phyloP scores from a whole-genome alignment of 2,113 vertebrate species.

The Mesitornis unicolor region DNA sequence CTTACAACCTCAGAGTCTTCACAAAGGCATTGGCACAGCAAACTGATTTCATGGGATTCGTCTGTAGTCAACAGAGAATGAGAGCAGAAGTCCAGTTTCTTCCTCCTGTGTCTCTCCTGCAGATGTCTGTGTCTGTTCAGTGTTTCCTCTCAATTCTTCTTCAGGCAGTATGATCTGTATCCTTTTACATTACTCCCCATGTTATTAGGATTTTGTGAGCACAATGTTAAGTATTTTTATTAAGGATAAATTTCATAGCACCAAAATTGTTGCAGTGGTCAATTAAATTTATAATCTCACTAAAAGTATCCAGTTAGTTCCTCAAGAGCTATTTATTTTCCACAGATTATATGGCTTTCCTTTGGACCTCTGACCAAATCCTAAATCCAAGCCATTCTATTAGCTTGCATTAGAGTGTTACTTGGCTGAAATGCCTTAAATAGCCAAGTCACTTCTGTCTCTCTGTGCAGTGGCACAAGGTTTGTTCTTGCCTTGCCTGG shows the following conservation, averaged over 20 bases:
- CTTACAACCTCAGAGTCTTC: not conserved
- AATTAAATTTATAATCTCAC: not conserved
- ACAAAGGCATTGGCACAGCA: not conserved
- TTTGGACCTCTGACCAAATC: not conserved
- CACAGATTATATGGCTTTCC: not conserved
- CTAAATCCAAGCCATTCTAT: not conserved
- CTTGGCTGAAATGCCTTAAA: not conserved
- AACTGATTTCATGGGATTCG: not conserved
- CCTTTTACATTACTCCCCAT: not conserved
- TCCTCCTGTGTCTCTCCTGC: not conserved
- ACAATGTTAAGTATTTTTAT: not conserved
- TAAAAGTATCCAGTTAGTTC: not conserved
- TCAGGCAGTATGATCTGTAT: not conserved
- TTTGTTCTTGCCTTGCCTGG: not conserved
- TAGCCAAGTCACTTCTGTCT: not conserved
- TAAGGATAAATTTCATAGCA: not conserved
- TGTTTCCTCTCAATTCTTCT: not conserved
- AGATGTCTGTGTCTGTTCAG: not conserved
- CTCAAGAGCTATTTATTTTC: not conserved
- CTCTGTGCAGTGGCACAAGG: accelerated
- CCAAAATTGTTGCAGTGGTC: not conserved
- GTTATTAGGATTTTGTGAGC: not conserved
- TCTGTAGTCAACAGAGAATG: not conserved
- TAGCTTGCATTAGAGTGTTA: not conserved
- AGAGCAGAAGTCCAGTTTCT: not conserved